phyloP scores from a whole-genome alignment of 1,140 invertebrate species.

The Sipha flava region DNA sequence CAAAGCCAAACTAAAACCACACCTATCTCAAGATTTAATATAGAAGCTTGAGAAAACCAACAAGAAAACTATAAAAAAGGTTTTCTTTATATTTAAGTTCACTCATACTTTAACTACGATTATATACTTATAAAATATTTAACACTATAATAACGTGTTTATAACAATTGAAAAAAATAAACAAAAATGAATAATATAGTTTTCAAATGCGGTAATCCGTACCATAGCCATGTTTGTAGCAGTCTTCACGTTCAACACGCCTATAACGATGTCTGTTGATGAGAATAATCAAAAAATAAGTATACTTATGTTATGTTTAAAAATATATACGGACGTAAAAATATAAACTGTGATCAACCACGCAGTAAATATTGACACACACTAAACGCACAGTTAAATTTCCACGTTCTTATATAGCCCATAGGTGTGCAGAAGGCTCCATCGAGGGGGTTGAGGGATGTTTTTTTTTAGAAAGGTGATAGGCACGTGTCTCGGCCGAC shows the following conservation, averaged over 20 bases:
- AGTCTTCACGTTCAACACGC: neutral
- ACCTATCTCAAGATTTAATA: no score
- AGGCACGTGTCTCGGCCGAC: slow-evolving; percentile 13
- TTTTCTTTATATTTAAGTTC: no score
- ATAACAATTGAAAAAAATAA: neutral
- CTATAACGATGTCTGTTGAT: neutral
- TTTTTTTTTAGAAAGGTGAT: slow-evolving; percentile 22
- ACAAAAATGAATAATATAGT: neutral
- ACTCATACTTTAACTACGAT: no score
- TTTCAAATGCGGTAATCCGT: neutral
- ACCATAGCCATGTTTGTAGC: neutral
- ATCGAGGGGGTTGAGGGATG: neutral
- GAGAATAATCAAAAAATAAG: neutral
- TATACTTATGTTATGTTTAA: neutral
- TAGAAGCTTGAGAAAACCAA: no score
- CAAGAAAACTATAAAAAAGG: no score
- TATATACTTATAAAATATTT: no score
- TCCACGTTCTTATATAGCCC: neutral
- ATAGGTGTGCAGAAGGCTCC: neutral
- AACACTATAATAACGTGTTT: no score
- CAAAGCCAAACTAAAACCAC: no score
- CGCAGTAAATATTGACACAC: neutral
- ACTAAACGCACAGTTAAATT: neutral
- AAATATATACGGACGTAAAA: neutral
- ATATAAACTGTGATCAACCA: neutral